Base-by-base conservation (phyloP, 2,888 invertebrate genomes). In the Xanthia icteritia region DNA sequence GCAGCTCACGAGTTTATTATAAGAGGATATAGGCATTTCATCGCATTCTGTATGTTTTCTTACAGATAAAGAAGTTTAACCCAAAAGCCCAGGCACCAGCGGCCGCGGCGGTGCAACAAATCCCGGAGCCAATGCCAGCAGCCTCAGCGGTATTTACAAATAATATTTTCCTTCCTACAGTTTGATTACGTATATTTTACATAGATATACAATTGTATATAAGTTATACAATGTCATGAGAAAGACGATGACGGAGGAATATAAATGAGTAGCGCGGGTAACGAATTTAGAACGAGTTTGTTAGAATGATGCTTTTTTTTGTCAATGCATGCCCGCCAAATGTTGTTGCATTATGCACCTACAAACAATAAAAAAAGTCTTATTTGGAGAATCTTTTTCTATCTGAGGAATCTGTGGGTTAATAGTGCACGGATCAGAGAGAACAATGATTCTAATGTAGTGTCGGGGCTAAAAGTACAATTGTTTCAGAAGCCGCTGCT, bases 401-500 rank as follows among this genome's bases (percentile, higher is more conserved):
- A 23, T 56, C n/a, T 13, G n/a, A 56, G 13, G 13, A 56, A n/a
- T 56, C n/a, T 56, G 54, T n/a, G n/a, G 11, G 54, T 42, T 20
- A 51, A n/a, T 15, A 66, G n/a, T 27, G 2, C 2, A 11, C 45
- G 27, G 9, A 72, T 39, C 15, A 36, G 36, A 20, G n/a, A 15
- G 5, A 51, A 39, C 20, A 31, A 72, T 31, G 2, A 45, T 36
- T 56, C 2, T 56, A 11, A 27, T 36, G 15, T 23, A 27, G 17
- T 39, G 20, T 51, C 31, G 39, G 48, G 6, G 20, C 42, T 75
- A 27, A 82, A 6, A 27, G 27, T 45, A n/a, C 9, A 20, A 0
- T 58, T 76, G 2, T 86, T 85, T 48, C 76, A 90, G 89, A 76
- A 58, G 45, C 77, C 70, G 45, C 69, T 93, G 72, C 79, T 95